Base-by-base conservation (phyloP, 1,140 invertebrate species). In the Chelonus insularis region DNA sequence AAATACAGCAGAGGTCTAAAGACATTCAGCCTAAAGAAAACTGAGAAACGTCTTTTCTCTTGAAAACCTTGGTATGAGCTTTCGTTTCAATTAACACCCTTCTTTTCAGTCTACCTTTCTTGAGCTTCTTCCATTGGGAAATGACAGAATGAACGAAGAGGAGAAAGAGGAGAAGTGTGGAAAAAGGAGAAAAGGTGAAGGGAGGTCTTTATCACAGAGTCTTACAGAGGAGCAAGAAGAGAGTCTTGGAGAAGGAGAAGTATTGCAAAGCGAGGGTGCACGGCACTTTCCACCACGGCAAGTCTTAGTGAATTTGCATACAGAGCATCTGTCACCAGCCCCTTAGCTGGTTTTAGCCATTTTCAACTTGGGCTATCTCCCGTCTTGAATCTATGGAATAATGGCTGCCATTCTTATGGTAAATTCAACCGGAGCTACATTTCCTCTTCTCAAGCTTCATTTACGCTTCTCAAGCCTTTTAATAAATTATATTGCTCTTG, bases 251-350 rank as follows among this genome's bases (percentile, higher is more conserved):
- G 50, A 57, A 56, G 50, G 60, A 45, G 39, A 25, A 25, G 29
- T 36, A 55, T 29, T 64, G 57, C 48, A 43, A 45, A 34, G 37
- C 32, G 51, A 60, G 60, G 56, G 48, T 52, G 43, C 37, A 45
- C 50, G 36, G 51, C 23, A 32, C 55, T 62, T 63, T 60, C 57
- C 54, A 57, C 57, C 41, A 39, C 32, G 25, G 62, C 20, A 55
- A 34, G 11, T 21, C 67, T 71, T 71, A 69, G 72, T 63, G 70
- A 77, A 81, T 81, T 81, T 81, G 77, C 79, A 81, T 81, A 79
- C 77, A 79, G 76, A 81, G 77, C 77, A 81, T 81, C 79, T 81
- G 77, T 81, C 79, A 79, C 76, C 77, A 76, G 76, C 72, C 77
- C 78, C 74, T 79, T 77, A 76, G 72, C 71, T 48, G 60, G 71